A percentile compares a stretch with the other conserved stretches of the same genome.
Evolutionary conservation across 2,113 vertebrate species (phyloP).

Genomic region (Lonchura striata): DNA sequence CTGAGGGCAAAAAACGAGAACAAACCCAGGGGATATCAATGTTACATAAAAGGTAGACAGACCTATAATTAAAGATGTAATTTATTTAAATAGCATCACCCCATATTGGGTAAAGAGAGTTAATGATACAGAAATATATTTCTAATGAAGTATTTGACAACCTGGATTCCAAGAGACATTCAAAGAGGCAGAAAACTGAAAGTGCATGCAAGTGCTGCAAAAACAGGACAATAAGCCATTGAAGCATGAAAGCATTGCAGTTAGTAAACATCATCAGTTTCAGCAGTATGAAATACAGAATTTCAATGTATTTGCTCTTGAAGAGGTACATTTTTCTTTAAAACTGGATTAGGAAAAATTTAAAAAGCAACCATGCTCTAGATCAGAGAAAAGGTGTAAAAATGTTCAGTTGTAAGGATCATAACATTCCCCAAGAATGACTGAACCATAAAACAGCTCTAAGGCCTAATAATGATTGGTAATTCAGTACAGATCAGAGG

Average conservation of each 20-base stretch:
- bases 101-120: not conserved
- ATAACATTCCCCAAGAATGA: not conserved
- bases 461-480: not conserved
- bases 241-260: not conserved
- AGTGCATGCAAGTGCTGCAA: not conserved
- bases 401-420: not conserved
- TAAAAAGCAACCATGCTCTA: not conserved
- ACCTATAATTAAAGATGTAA: not conserved
- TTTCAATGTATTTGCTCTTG: not conserved
- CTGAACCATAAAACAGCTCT: too few relatives aligned
- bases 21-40: not conserved
- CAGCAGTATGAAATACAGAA: not conserved
- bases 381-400: not conserved
- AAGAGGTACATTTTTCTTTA: not conserved
- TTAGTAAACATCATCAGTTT: not conserved
- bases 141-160: not conserved
- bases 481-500: not conserved
- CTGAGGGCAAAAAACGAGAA: slow-evolving; percentile 64
- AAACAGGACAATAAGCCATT: not conserved
- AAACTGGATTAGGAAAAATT: not conserved
- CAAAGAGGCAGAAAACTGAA: not conserved
- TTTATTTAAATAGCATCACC: not conserved
- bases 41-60: not conserved
- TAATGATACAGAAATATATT: not conserved
- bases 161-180: not conserved